These are phyloP conservation scores for Ctenochaetus hawaiiensis DNA, from an alignment of 2,797 vertebrate genomes.

Conservation along the genomic window DNA sequence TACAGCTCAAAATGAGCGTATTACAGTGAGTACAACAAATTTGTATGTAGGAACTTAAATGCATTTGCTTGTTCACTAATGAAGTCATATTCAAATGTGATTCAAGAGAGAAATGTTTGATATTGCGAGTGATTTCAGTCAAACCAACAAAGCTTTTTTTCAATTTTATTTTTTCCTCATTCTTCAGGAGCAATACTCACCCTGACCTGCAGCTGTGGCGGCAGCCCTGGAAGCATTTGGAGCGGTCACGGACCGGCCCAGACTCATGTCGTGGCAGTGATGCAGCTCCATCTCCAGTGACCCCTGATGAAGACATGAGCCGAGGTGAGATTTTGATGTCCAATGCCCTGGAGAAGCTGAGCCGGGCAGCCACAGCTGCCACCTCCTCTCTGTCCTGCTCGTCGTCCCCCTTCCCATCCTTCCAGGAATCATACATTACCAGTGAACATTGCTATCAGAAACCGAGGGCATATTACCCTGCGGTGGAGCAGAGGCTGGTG, in stretches of 20 bases:
- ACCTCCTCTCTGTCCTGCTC: constrained; percentile 72
- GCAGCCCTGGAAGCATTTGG: constrained; percentile 93
- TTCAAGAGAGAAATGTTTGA: background rate
- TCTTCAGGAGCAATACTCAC: constrained; percentile 89
- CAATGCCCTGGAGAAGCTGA: constrained; percentile 86
- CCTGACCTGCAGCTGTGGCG: constrained; percentile 94
- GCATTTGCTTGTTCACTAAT: background rate
- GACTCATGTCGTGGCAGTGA: constrained; percentile 69
- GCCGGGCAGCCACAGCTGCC: constrained; percentile 75
- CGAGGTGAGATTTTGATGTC: constrained; percentile 85
- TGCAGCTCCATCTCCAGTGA: constrained; percentile 62
- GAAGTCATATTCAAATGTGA: background rate
- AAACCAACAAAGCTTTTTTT: background rate
- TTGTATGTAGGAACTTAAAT: background rate
- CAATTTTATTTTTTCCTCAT: background rate
- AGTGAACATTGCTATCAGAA: constrained; percentile 99
- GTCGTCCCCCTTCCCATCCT: constrained; percentile 81
- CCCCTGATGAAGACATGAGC: constrained; percentile 78
- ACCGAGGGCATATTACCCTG: constrained; percentile 93
- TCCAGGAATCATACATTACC: constrained; percentile 95
- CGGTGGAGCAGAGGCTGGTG: constrained; percentile 94
- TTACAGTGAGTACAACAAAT: constrained; percentile 89
- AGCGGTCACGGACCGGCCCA: constrained; percentile 81
- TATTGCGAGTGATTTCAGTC: background rate
- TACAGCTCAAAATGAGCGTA: constrained; percentile 96